These are phyloP conservation scores for Antheraea mylitta DNA, from an alignment of 1,140 invertebrate genomes.

Conservation along the genomic window DNA sequence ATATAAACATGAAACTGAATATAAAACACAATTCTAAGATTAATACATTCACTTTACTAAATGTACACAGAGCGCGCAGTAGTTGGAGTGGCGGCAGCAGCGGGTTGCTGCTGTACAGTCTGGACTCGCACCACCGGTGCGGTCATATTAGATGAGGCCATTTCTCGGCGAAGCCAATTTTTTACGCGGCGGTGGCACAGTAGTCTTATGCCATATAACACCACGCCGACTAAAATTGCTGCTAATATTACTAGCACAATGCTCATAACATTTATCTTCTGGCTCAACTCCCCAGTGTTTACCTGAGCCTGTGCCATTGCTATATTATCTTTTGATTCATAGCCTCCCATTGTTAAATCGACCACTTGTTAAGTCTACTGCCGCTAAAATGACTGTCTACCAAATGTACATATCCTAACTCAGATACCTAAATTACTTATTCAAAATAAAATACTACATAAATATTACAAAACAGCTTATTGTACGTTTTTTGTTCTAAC, in stretches of 20 bases:
- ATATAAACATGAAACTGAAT: too few relatives aligned
- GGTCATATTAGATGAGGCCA: background rate
- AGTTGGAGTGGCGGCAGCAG: background rate
- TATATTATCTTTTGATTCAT: background rate
- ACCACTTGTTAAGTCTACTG: too few relatives aligned
- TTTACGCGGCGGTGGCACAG: background rate
- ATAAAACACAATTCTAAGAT: too few relatives aligned
- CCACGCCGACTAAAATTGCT: background rate
- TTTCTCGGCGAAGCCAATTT: conserved; percentile 1
- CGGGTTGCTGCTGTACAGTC: background rate
- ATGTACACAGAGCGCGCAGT: background rate
- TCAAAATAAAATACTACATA: too few relatives aligned
- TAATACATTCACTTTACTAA: too few relatives aligned
- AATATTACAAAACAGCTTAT: too few relatives aligned
- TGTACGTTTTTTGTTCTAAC: too few relatives aligned
- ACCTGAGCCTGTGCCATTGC: background rate
- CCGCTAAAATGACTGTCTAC: too few relatives aligned
- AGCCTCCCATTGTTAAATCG: background rate
- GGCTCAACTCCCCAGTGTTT: background rate
- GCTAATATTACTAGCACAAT: background rate
- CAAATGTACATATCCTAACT: too few relatives aligned
- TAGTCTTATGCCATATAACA: background rate
- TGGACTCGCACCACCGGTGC: background rate
- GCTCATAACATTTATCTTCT: background rate
- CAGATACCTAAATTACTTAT: too few relatives aligned